Percentiles rank a stretch among this genome's conserved stretches.
These are phyloP conservation scores for Telmatochromis sp. DNA, from an alignment of 2,113 vertebrate species.

Conservation along the genomic window DNA sequence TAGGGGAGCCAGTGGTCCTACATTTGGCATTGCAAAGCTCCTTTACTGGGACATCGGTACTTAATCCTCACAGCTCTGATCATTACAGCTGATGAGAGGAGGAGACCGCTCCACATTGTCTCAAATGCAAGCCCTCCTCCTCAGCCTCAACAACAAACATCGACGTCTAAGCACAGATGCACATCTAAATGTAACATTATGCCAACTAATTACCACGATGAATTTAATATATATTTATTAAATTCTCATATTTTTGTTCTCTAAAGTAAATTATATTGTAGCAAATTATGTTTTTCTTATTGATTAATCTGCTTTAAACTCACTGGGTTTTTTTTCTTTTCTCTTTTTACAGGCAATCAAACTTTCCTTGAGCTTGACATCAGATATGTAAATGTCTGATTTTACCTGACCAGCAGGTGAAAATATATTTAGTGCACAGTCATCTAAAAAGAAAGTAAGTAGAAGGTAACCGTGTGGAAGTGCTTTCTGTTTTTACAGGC, in stretches of 20 bases:
- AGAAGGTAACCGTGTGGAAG: neutral
- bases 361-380: neutral
- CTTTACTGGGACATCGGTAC: conserved; percentile 58
- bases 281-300: neutral
- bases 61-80: conserved; percentile 59
- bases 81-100: conserved; percentile 43
- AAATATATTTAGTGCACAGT: neutral
- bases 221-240: neutral
- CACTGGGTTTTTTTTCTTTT: accelerated
- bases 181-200: neutral
- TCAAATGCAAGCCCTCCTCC: neutral
- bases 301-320: neutral
- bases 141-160: neutral
- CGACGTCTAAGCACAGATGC: neutral
- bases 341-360: neutral
- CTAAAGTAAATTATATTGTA: neutral
- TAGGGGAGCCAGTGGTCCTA: conserved; percentile 54
- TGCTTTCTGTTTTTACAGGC: neutral
- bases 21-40: conserved; percentile 58
- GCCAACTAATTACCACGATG: neutral
- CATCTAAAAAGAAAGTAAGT: neutral
- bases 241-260: neutral
- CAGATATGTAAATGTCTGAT: neutral
- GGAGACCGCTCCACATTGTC: neutral
- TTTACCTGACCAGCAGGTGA: neutral